These are phyloP conservation scores for Morone saxatilis DNA, from an alignment of 2,113 vertebrate genomes.

Conservation along the genomic window DNA sequence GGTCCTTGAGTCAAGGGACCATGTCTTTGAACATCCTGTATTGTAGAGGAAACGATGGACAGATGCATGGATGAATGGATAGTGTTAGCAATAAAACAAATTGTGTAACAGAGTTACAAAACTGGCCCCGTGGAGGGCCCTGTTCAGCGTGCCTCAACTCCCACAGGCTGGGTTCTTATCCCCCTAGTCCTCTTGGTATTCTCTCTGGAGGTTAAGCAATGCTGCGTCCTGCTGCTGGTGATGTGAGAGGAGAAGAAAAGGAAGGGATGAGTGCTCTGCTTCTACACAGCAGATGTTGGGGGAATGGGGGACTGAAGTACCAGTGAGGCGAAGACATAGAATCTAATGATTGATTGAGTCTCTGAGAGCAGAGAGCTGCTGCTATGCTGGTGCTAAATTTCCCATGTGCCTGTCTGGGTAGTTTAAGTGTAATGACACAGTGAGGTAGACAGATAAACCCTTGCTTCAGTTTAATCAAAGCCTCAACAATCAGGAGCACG, in stretches of 20 bases:
- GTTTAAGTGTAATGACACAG: conserved; percentile 55
- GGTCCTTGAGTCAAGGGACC: not conserved
- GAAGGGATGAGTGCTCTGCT: conserved; percentile 60
- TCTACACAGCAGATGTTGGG: conserved; percentile 75
- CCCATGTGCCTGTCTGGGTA: conserved; percentile 57
- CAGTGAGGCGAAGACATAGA: conserved; percentile 67
- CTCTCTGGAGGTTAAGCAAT: conserved; percentile 56
- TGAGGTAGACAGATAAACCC: conserved; percentile 47
- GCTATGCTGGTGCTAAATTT: conserved; percentile 62
- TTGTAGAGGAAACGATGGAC: conserved; percentile 6
- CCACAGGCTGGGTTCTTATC: conserved; percentile 27
- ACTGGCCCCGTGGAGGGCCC: conserved; percentile 10
- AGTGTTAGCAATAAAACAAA: conserved; percentile 45
- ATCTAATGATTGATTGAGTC: conserved; percentile 73
- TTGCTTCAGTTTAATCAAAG: conserved; percentile 41
- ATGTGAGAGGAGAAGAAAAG: conserved; percentile 49
- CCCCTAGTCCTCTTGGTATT: conserved; percentile 36
- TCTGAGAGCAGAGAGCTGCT: conserved; percentile 57
- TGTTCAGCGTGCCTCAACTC: conserved; percentile 47
- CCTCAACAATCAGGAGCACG: conserved; percentile 8
- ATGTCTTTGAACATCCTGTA: not conserved
- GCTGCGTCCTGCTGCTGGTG: conserved; percentile 37
- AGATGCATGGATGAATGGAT: conserved; percentile 13
- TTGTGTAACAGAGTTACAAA: conserved; percentile 41
- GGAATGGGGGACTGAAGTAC: conserved; percentile 66